phyloP scores from a whole-genome alignment of 2,113 vertebrate species.

The Heterocephalus glaber region DNA sequence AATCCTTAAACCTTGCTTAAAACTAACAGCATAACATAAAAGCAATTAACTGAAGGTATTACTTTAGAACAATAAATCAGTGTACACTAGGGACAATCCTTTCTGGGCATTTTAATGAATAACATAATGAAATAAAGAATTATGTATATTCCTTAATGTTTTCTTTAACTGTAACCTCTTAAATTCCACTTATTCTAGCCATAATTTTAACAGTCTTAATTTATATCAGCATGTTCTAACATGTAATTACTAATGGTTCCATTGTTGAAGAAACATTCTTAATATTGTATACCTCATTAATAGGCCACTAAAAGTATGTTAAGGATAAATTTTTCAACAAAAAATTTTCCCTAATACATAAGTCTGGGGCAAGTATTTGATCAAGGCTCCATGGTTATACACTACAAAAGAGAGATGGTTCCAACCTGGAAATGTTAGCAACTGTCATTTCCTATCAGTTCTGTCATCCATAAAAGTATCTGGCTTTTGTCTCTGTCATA shows the following conservation, averaged over 20 bases:
- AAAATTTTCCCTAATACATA: not conserved
- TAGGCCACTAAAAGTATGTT: not conserved
- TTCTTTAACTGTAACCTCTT: conserved; percentile 15
- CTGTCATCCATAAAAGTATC: not conserved
- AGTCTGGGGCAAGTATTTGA: not conserved
- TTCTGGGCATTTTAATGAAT: conserved; percentile 4
- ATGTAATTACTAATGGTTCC: conserved; percentile 3
- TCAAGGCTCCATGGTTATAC: not conserved
- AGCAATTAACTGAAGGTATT: conserved; percentile 33
- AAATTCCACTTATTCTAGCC: conserved; percentile 41
- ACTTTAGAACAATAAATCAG: conserved; percentile 26
- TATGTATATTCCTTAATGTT: not conserved
- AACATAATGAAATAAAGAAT: conserved; percentile 42
- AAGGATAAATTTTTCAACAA: not conserved
- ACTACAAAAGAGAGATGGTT: not conserved
- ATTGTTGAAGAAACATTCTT: conserved; percentile 16
- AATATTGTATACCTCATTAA: not conserved
- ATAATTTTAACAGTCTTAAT: conserved; percentile 18
- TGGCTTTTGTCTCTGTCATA: not conserved
- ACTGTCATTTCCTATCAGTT: not conserved
- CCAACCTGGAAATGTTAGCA: not conserved
- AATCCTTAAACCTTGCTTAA: conserved; percentile 40
- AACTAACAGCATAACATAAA: not conserved
- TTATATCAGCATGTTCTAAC: conserved; percentile 48
- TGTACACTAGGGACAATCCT: not conserved